phyloP scores from a whole-genome alignment of 2,113 vertebrate species.

The Serilophus lunatus region DNA sequence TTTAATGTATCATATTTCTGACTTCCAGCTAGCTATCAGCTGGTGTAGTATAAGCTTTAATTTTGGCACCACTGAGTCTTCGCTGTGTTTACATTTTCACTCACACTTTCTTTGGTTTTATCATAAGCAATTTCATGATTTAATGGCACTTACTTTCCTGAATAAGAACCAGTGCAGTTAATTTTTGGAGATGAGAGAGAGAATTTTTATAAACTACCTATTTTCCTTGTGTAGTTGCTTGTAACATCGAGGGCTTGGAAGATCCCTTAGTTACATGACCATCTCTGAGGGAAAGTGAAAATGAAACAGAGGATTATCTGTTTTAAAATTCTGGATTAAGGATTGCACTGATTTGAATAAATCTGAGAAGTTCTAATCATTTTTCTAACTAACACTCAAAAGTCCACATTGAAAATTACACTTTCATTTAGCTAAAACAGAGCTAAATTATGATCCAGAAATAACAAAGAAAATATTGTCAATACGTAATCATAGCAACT shows the following conservation, averaged over 20 bases:
- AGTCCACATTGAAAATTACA: neutral
- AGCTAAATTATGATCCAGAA: neutral
- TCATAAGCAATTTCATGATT: constrained; percentile 33
- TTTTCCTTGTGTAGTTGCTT: neutral
- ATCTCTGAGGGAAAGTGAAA: neutral
- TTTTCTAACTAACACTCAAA: neutral
- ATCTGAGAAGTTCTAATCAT: neutral
- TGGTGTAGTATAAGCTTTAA: constrained; percentile 45
- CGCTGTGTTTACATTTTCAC: constrained; percentile 44
- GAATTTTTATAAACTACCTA: neutral
- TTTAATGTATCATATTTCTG: constrained; percentile 52
- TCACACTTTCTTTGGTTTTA: constrained; percentile 54
- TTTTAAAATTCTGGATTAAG: neutral
- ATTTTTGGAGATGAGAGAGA: neutral
- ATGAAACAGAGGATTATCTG: neutral
- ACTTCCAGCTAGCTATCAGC: constrained; percentile 54
- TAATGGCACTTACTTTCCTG: constrained; percentile 18
- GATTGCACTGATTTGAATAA: neutral
- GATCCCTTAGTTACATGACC: fast-evolving
- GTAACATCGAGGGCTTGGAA: neutral
- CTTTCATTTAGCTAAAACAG: neutral
- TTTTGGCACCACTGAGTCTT: constrained; percentile 38
- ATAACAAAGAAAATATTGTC: neutral
- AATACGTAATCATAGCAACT: neutral
- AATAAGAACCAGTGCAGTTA: neutral